Evolutionary conservation across 1,140 invertebrate species (phyloP), one percentile per base, ranked within the genome.

Genomic region (Listronotus oregonensis): DNA sequence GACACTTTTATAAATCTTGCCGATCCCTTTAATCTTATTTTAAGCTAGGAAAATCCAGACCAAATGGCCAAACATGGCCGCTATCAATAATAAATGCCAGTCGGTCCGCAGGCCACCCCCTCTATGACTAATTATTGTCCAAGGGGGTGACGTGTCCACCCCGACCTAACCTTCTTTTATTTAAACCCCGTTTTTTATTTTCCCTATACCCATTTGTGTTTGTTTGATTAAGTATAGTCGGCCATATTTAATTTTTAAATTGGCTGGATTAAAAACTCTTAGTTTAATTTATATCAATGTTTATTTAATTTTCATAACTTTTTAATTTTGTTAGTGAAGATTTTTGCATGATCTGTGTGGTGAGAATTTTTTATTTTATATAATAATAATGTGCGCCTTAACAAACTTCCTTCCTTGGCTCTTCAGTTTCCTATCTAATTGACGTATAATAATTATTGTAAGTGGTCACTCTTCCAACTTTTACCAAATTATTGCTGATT

Each of bases 121-220:
- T 68, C 21, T 73, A 74, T 75, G 73, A 75, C 74, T 75, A 75
- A 75, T 75, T 75, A 75, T 73, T 73, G 72, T 74, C 74, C 73
- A 67, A 73, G 69, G 67, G 69, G 67, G 67, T 62, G 54, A 54
- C 61, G 18, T 42, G 64, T 42, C 64, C 34, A 50, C 43, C 67
- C 64, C 64, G 40, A 50, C 67, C 62, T 66, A 51, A 68, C 61
- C 64, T 52, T 37, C 50, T 27, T 55, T 58, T 31, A 57, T 56
- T 27, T 55, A 47, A 64, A 39, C 63, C 43, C 63, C 49, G 40
- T 68, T 64, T 64, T 63, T 64, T 52, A 64, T 64, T 64, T 61
- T 37, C 54, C 66, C 54, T 34, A 57, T 59, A 46, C 37, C 40
- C 31, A 34, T 67, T 52, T 58, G 39, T 52, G 60, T 44, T 68